Evolutionary conservation across 2,888 invertebrate genomes (phyloP).

Genomic region (Cecidostiba fungosa): DNA sequence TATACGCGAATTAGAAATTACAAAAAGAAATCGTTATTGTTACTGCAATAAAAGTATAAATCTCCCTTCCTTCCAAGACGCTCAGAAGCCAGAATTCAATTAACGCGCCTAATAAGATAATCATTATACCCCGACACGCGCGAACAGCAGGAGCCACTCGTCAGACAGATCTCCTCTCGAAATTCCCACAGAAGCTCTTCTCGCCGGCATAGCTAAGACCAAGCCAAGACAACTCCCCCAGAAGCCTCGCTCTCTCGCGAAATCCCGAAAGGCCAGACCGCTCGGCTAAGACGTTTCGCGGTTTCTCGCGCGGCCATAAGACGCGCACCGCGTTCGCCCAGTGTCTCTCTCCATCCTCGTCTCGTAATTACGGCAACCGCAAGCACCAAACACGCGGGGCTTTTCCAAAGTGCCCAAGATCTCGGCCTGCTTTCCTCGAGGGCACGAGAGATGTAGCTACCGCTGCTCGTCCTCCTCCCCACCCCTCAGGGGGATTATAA

Average conservation of each 20-base stretch:
- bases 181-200: neutral
- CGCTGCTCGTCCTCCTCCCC: neutral
- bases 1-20: too few species aligned
- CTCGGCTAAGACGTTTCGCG: slow-evolving; percentile 78
- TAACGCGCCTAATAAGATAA: slow-evolving; percentile 55
- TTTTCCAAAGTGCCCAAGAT: slow-evolving; percentile 52
- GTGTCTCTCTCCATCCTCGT: slow-evolving; percentile 66
- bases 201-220: neutral
- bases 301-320: slow-evolving; percentile 74
- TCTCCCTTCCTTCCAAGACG: neutral
- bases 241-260: slow-evolving; percentile 59
- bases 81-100: slow-evolving; percentile 28
- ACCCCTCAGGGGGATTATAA: slow-evolving; percentile 38
- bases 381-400: slow-evolving; percentile 73
- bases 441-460: slow-evolving; percentile 35
- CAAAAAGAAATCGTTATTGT: too few species aligned
- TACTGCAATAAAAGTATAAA: neutral
- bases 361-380: slow-evolving; percentile 79
- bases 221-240: neutral
- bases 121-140: slow-evolving; percentile 32
- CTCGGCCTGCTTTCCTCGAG: slow-evolving; percentile 44
- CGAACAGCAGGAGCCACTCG: slow-evolving; percentile 14
- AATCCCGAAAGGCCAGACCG: slow-evolving; percentile 62
- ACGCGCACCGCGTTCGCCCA: slow-evolving; percentile 61
- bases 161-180: neutral